These are phyloP conservation scores for Lasaia peninsularis DNA, from an alignment of 1,140 invertebrate species.

Conservation along the genomic window DNA sequence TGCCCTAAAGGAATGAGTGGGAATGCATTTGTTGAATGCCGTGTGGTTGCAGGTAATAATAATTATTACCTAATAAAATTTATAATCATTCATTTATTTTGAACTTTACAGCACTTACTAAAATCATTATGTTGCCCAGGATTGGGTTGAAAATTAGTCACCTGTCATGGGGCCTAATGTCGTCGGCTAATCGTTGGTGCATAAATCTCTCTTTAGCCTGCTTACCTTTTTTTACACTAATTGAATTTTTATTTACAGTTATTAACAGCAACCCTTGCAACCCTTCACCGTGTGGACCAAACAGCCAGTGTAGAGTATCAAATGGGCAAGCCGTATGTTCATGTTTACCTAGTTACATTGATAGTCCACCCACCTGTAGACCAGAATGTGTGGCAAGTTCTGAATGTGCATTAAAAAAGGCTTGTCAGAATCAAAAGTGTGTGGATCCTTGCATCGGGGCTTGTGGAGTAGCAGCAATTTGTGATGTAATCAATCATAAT, in stretches of 20 bases:
- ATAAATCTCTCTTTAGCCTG: too few species aligned
- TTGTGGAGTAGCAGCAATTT: constrained; percentile 87
- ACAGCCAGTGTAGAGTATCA: constrained; percentile 80
- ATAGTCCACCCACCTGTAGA: constrained; percentile 80
- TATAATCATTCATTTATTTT: too few species aligned
- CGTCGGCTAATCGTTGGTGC: too few species aligned
- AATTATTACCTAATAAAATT: neutral
- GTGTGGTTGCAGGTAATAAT: constrained; percentile 55
- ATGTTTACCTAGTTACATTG: constrained; percentile 78
- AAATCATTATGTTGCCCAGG: too few species aligned
- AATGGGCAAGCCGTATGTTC: constrained; percentile 80
- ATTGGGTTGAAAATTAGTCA: too few species aligned
- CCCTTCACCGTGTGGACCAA: constrained; percentile 82
- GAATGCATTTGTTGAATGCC: constrained; percentile 87
- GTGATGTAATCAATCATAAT: constrained; percentile 87
- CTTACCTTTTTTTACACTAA: too few species aligned
- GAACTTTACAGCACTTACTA: too few species aligned
- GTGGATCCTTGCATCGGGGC: constrained; percentile 84
- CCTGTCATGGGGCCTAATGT: too few species aligned
- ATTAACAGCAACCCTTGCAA: constrained; percentile 77
- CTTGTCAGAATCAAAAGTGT: constrained; percentile 86
- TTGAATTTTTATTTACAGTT: constrained; percentile 37
- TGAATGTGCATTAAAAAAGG: constrained; percentile 81
- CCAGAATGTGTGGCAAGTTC: constrained; percentile 82
- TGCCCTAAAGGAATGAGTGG: constrained; percentile 83